phyloP scores from a whole-genome alignment of 2,888 invertebrate genomes.

The Diachrysia chrysitis region DNA sequence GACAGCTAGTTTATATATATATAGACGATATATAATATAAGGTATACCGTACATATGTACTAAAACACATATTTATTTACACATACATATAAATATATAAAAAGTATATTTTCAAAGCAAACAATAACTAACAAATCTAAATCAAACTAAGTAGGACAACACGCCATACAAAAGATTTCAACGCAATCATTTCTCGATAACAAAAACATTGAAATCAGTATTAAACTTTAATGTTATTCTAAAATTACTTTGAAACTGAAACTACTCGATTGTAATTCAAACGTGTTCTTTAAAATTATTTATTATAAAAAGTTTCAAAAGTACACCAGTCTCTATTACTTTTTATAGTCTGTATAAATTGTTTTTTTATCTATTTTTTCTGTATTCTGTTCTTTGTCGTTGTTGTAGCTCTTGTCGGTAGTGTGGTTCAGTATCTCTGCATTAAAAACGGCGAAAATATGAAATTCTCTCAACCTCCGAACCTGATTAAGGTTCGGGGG shows the following conservation, averaged over 20 bases:
- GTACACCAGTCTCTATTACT: slow-evolving; percentile 9
- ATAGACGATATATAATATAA: too few species aligned
- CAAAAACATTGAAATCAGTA: neutral
- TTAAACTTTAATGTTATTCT: slow-evolving; percentile 7
- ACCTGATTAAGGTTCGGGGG: too few species aligned
- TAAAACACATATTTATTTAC: too few species aligned
- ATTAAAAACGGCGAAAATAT: neutral
- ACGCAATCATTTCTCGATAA: slow-evolving; percentile 47
- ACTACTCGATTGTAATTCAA: slow-evolving; percentile 10
- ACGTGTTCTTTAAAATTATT: slow-evolving; percentile 10
- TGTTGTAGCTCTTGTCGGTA: neutral
- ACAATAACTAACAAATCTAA: neutral
- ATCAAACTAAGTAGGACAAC: slow-evolving; percentile 7
- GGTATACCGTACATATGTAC: too few species aligned
- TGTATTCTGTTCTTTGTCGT: too few species aligned
- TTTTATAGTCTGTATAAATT: slow-evolving; percentile 16
- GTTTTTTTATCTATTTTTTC: neutral
- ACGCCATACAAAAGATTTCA: slow-evolving; percentile 65
- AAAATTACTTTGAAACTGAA: slow-evolving; percentile 27
- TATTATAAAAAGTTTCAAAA: slow-evolving; percentile 12
- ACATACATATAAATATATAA: too few species aligned
- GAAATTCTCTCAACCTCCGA: neutral
- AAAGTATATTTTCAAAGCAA: neutral
- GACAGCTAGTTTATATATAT: too few species aligned
- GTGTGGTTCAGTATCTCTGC: neutral